Base-by-base conservation (phyloP, 2,797 vertebrate species). In the Rachycentron canadum region DNA sequence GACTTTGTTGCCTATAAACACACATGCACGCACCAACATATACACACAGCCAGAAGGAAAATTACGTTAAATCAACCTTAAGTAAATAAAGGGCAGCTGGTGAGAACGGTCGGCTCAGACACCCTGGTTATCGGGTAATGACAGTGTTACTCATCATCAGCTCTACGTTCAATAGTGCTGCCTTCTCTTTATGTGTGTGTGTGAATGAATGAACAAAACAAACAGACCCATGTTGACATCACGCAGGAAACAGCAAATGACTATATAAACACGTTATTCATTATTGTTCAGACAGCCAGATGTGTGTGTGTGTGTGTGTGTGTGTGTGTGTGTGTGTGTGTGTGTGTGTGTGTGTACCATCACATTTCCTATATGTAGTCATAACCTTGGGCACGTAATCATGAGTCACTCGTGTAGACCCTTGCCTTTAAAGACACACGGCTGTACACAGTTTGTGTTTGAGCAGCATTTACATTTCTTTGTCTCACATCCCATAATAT, bases 61-160 rank as follows among this genome's bases (percentile, higher is more conserved):
- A 58, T n/a, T 9, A 69, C 7, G 7, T 73, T 52, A 57, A 63
- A 41, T 84, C 69, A 75, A 58, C 63, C 57, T 36, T 63, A 73
- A 73, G 26, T 47, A 60, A 65, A 86, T 81, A 78, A 91, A 84
- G 76, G 38, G 64, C 76, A 66, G 63, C 47, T 76, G 81, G 56
- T 68, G 69, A 77, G 52, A 65, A 58, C 38, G 23, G 81, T 41
- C 32, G 30, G 68, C 21, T 52, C 25, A 1, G 38, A 71, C 11
- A 69, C 69, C 21, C 34, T 21, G 50, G 65, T 28, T 59, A 28
- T 78, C 78, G 82, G 76, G 62, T 85, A 78, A 69, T 82, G 73
- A 88, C 82, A 76, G 68, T 1, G 43, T 82, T 23, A 81, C 50
- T 86, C 73, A 79, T 73, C 74, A 81, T 76, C 78, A 71, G 38